These are phyloP conservation scores for Coenobita brevimanus DNA, from an alignment of 1,140 invertebrate genomes.

Conservation along the genomic window DNA sequence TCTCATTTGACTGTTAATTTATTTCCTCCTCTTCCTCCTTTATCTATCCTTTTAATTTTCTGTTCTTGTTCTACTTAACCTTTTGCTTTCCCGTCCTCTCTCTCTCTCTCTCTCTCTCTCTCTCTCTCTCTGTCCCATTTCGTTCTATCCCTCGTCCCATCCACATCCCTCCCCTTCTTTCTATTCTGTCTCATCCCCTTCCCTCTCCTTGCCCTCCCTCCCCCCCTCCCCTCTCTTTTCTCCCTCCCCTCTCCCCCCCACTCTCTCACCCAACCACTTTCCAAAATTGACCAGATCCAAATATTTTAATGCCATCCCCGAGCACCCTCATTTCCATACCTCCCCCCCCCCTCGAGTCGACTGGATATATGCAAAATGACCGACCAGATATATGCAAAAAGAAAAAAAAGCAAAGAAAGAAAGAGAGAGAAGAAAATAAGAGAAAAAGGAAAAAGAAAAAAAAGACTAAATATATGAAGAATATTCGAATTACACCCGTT, in stretches of 20 bases:
- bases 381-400: background rate
- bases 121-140: conserved; percentile 8
- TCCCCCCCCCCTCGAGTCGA: no score
- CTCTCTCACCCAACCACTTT: background rate
- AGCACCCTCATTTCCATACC: no score
- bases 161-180: background rate
- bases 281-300: background rate
- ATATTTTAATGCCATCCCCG: background rate
- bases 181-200: background rate
- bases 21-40: no score
- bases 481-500: no score
- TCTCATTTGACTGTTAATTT: no score
- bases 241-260: background rate
- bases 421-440: background rate
- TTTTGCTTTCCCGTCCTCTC: background rate
- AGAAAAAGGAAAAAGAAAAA: background rate
- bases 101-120: conserved; percentile 34
- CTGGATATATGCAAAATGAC: background rate
- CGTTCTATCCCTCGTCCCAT: background rate
- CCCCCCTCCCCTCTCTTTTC: background rate
- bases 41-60: no score
- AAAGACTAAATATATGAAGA: background rate
- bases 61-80: no score
- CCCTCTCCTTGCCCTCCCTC: background rate
- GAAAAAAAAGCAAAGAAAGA: background rate